Conservation (phyloP, 2,113 vertebrate genomes). For the Raja brachyura region DNA sequence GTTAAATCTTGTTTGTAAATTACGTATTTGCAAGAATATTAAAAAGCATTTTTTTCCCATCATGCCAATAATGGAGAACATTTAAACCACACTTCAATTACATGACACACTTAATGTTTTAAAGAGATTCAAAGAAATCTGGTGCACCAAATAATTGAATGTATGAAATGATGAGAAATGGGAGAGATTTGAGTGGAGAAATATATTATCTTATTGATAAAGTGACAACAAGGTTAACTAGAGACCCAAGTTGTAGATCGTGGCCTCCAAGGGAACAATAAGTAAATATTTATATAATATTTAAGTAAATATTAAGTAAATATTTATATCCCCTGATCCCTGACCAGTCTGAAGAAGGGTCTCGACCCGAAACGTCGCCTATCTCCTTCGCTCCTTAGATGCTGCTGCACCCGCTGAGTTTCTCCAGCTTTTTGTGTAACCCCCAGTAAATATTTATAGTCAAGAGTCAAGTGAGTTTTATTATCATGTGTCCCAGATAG, state of each 20-base stretch:
- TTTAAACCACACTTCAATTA: neutral
- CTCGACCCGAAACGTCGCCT: too few relatives aligned
- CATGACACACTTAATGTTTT: neutral
- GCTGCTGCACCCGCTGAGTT: too few relatives aligned
- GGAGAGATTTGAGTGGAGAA: neutral
- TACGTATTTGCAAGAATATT: neutral
- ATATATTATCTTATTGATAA: neutral
- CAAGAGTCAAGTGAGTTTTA: too few relatives aligned
- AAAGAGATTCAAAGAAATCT: neutral
- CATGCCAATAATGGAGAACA: neutral
- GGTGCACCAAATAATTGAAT: neutral
- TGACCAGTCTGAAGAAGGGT: too few relatives aligned
- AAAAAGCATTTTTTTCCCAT: neutral
- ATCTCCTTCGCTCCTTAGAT: too few relatives aligned
- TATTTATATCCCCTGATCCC: too few relatives aligned
- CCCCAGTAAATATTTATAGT: neutral
- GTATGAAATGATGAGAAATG: neutral
- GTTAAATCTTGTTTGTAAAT: neutral
- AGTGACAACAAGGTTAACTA: neutral
- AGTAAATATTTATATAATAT: neutral
- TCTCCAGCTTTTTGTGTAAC: too few relatives aligned
- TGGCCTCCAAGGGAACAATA: neutral
- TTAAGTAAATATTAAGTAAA: too few relatives aligned
- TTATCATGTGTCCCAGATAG: too few relatives aligned
- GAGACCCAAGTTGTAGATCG: neutral